phyloP scores from a whole-genome alignment of 2,888 invertebrate species.

The Zhengitettix transpicula region DNA sequence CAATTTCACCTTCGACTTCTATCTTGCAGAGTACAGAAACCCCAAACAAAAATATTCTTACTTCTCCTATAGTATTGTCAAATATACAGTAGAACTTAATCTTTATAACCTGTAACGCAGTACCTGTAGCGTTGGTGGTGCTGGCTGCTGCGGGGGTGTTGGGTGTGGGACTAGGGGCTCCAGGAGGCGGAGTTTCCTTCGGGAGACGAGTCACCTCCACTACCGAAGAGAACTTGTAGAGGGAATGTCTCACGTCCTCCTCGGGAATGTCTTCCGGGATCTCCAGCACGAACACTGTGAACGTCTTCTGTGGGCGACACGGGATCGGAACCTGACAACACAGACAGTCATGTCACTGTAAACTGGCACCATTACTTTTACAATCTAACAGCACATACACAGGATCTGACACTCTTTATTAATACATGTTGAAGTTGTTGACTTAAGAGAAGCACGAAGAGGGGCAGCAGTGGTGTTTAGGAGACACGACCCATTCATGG shows the following conservation, averaged over 20 bases:
- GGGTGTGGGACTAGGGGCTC: not conserved
- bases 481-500: no score
- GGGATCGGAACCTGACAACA: slow-evolving; percentile 55
- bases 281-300: slow-evolving; percentile 65
- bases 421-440: no score
- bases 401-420: no score
- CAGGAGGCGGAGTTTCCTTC: not conserved
- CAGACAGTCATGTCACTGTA: not conserved
- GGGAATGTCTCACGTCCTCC: slow-evolving; percentile 66
- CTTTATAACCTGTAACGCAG: not conserved
- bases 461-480: no score
- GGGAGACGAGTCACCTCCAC: slow-evolving; percentile 62
- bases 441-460: no score
- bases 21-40: no score
- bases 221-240: slow-evolving; percentile 41
- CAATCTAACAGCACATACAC: no score
- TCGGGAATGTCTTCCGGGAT: slow-evolving; percentile 72
- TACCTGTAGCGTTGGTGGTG: not conserved
- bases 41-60: no score
- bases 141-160: not conserved
- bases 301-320: slow-evolving; percentile 75
- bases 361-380: no score
- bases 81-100: not conserved
- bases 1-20: no score
- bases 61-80: no score